A percentile compares a stretch with the other conserved stretches of the same genome.
Conservation (phyloP, 2,113 vertebrate genomes). For the Pholis gunnellus region DNA sequence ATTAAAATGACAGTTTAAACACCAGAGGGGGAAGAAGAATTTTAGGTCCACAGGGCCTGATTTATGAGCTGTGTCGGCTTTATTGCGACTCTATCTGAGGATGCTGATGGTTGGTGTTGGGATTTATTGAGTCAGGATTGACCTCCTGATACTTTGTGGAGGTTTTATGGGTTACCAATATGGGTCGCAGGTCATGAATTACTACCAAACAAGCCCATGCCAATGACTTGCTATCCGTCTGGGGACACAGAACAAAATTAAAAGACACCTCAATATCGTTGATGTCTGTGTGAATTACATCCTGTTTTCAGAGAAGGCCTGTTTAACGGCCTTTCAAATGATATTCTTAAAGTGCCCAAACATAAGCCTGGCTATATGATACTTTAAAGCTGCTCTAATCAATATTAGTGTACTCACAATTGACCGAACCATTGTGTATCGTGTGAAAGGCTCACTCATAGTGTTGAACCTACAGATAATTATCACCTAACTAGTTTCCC, state of each 20-base stretch:
- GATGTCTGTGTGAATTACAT: conserved; percentile 17
- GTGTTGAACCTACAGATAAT: neutral
- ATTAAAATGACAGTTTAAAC: conserved; percentile 64
- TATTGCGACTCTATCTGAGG: conserved; percentile 61
- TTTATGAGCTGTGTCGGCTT: conserved; percentile 76
- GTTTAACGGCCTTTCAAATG: conserved; percentile 28
- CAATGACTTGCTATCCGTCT: conserved; percentile 54
- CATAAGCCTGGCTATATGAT: neutral
- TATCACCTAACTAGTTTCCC: neutral
- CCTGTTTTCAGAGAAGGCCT: conserved; percentile 8
- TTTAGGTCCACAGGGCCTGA: conserved; percentile 39
- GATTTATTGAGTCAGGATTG: conserved; percentile 73
- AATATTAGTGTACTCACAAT: neutral
- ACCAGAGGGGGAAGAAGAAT: conserved; percentile 52
- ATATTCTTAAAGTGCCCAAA: neutral
- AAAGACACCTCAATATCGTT: conserved; percentile 34
- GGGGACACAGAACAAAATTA: conserved; percentile 24
- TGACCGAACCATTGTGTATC: neutral
- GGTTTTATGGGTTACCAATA: conserved; percentile 70
- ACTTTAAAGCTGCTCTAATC: conserved; percentile 8
- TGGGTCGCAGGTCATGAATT: conserved; percentile 75
- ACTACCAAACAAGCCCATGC: conserved; percentile 70
- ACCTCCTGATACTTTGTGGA: conserved; percentile 62
- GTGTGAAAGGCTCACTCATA: neutral
- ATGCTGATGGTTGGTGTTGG: conserved; percentile 54